phyloP scores from a whole-genome alignment of 2,113 vertebrate genomes.

The Dinomys branickii region DNA sequence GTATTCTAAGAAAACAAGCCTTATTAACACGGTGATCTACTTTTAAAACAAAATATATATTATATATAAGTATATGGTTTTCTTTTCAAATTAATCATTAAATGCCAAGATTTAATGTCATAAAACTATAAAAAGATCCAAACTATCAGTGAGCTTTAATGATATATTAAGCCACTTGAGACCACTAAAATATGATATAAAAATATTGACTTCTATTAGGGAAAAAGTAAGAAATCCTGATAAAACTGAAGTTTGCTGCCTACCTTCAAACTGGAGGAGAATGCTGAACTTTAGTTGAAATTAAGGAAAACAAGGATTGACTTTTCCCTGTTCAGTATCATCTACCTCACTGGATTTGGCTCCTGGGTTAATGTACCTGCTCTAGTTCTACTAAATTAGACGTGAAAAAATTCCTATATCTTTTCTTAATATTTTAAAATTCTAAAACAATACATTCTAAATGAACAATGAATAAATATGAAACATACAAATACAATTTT shows the following conservation, averaged over 20 bases:
- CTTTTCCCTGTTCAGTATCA: neutral
- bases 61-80: neutral
- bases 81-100: neutral
- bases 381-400: neutral
- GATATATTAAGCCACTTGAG: neutral
- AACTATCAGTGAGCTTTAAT: neutral
- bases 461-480: neutral
- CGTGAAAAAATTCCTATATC: neutral
- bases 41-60: conserved; percentile 35
- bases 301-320: neutral
- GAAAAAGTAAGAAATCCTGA: neutral
- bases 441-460: neutral
- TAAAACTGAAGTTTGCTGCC: neutral
- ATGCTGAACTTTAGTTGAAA: neutral
- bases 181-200: neutral
- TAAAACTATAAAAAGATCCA: neutral
- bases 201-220: neutral
- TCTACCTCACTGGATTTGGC: neutral
- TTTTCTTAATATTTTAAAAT: neutral
- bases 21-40: neutral
- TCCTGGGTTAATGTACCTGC: neutral
- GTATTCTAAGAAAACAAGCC: neutral
- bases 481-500: neutral
- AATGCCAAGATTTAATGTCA: neutral
- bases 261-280: neutral